Evolutionary conservation across 2,888 invertebrate genomes (phyloP).

Genomic region (Macrophya annulata): DNA sequence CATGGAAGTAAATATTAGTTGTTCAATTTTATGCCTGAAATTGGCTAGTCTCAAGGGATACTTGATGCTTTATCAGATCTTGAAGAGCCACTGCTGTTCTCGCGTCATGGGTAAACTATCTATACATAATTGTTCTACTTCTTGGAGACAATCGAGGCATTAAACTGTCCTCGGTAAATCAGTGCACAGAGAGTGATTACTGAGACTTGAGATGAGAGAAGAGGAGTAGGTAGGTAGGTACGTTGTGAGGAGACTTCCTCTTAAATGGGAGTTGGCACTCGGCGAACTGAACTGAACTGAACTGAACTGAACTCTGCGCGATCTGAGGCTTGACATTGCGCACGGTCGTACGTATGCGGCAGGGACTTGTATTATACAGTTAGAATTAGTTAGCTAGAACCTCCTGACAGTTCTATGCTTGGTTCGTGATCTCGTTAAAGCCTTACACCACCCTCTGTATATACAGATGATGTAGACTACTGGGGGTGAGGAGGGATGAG

Average conservation of each 20-base stretch:
- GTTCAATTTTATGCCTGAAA: too few relatives aligned
- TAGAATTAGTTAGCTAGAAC: slow-evolving; percentile 53
- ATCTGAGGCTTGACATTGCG: slow-evolving; percentile 48
- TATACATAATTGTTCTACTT: slow-evolving; percentile 1
- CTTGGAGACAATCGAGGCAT: background rate
- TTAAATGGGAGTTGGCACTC: slow-evolving; percentile 47
- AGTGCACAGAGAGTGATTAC: slow-evolving; percentile 24
- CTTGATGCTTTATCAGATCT: background rate
- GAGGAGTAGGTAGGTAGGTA: slow-evolving; percentile 10
- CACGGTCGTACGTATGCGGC: slow-evolving; percentile 31
- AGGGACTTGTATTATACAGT: slow-evolving; percentile 54
- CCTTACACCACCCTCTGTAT: slow-evolving; percentile 5
- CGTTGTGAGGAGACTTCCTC: slow-evolving; percentile 41
- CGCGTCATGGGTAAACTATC: background rate
- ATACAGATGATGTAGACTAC: background rate
- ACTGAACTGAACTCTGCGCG: background rate
- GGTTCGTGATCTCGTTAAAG: slow-evolving; percentile 52
- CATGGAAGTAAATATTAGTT: background rate
- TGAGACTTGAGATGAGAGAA: slow-evolving; percentile 21
- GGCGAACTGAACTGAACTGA: background rate
- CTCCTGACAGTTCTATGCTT: slow-evolving; percentile 46
- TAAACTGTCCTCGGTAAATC: slow-evolving; percentile 20
- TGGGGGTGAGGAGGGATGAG: background rate
- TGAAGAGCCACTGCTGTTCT: background rate
- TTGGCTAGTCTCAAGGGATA: background rate